Base-by-base conservation (phyloP, 2,113 vertebrate genomes). In the Erinaceus europaeus region DNA sequence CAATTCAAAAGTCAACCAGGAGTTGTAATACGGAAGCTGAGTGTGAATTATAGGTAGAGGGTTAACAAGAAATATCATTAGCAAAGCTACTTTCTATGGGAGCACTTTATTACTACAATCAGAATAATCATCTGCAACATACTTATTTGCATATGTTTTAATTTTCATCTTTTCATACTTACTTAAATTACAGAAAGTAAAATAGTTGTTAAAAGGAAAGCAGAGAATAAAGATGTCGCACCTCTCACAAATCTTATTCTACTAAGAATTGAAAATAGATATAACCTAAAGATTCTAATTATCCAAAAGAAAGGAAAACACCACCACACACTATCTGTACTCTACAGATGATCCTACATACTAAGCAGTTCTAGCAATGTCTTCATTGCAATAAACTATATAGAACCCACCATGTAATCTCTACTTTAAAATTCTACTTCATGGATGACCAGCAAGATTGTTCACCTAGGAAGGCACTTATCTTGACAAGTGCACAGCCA, bases 1-100 rank as follows among this genome's bases (percentile, higher is more conserved):
- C 93, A 94, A 88, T 74, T 68, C 38, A 89, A 88, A 72, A 80
- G 21, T 52, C 67, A 83, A 86, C 68, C 9, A 36, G 48, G 61
- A 55, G 25, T 27, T 67, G 11, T 29, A 64, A 42, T 44, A 21
- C 9, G 50, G 46, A 23, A 74, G 6, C 57, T 80, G 29, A 52
- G 38, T 61, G 13, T 46, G 44, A 85, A 87, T 29, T 61, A 67
- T 15, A 77, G 50, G 83, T 64, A 44, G 6, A 17, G 6, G 4
- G 44, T 0, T 72, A 71, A 73, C 21, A 64, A 46, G 9, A 87
- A 84, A 80, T 46, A 59, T 2, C 34, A 72, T 29, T 83, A 83
- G n/a, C 20, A 89, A 86, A 21, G 80, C 67, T 40, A 71, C 6
- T 34, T 76, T 92, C 68, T 67, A 79, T n/a, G 25, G 69, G 5